Conservation (phyloP, 2,113 vertebrate genomes). For the Salvelinus namaycush region DNA sequence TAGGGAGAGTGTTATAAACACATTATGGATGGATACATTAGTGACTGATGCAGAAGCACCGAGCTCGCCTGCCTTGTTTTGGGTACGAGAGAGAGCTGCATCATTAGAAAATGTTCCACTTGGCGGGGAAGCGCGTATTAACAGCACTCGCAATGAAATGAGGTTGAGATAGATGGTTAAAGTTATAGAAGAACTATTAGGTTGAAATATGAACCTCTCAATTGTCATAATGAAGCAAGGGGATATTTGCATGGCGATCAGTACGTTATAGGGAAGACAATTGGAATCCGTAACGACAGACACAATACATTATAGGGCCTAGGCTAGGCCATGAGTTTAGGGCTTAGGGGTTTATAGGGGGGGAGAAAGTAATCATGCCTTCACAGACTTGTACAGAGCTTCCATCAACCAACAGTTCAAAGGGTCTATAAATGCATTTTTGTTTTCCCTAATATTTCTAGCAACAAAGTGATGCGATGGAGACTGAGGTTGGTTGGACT, state of each 20-base stretch:
- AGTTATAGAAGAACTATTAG: slow-evolving; percentile 84
- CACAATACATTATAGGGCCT: slow-evolving; percentile 68
- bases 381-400: slow-evolving; percentile 56
- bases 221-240: slow-evolving; percentile 83
- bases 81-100: slow-evolving; percentile 74
- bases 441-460: slow-evolving; percentile 14
- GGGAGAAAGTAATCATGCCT: slow-evolving; percentile 71
- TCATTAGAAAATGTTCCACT: slow-evolving; percentile 87
- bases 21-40: slow-evolving; percentile 85
- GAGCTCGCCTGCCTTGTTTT: slow-evolving; percentile 72
- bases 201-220: slow-evolving; percentile 84
- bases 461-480: slow-evolving; percentile 43
- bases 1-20: slow-evolving; percentile 77
- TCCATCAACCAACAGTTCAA: slow-evolving; percentile 55
- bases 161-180: slow-evolving; percentile 89
- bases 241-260: slow-evolving; percentile 79
- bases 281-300: slow-evolving; percentile 74
- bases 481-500: slow-evolving; percentile 30
- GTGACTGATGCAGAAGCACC: slow-evolving; percentile 78
- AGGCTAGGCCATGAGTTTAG: slow-evolving; percentile 62
- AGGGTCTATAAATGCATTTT: slow-evolving; percentile 60
- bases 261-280: slow-evolving; percentile 73
- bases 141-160: slow-evolving; percentile 81
- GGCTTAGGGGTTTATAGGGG: slow-evolving; percentile 55
- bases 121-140: slow-evolving; percentile 80